These are phyloP conservation scores for Lochmaea crataegi DNA, from an alignment of 2,888 invertebrate genomes.

Conservation along the genomic window DNA sequence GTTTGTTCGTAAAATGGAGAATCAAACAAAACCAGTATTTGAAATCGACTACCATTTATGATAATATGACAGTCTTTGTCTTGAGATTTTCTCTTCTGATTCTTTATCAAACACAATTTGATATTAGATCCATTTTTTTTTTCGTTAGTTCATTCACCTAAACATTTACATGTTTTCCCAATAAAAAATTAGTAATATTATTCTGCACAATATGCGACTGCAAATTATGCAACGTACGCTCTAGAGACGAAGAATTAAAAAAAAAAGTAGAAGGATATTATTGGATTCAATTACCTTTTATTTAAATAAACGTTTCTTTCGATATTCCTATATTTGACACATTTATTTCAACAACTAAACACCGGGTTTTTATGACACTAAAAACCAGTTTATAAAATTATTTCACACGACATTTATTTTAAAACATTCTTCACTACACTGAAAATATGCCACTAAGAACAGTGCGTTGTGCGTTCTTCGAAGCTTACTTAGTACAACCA, in stretches of 20 bases:
- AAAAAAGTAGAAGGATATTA: background rate
- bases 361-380: conserved; percentile 10
- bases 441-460: conserved; percentile 29
- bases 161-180: too few species aligned
- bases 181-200: background rate
- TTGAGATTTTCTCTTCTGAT: background rate
- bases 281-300: conserved; percentile 20
- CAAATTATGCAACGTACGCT: conserved; percentile 22
- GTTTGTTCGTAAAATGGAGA: background rate
- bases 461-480: conserved; percentile 19
- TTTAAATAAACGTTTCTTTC: background rate
- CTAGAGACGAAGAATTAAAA: background rate
- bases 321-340: conserved; percentile 16
- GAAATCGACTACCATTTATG: background rate
- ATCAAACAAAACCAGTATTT: background rate
- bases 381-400: conserved; percentile 15
- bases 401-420: conserved; percentile 13
- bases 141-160: too few species aligned
- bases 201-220: background rate
- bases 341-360: conserved; percentile 8
- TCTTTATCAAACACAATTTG: background rate
- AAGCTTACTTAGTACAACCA: conserved; percentile 15
- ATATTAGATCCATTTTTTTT: too few species aligned
- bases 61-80: background rate
- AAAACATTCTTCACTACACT: conserved; percentile 18